Evolutionary conservation across 1,140 invertebrate species (phyloP).

Genomic region (Aphidius gifuensis): DNA sequence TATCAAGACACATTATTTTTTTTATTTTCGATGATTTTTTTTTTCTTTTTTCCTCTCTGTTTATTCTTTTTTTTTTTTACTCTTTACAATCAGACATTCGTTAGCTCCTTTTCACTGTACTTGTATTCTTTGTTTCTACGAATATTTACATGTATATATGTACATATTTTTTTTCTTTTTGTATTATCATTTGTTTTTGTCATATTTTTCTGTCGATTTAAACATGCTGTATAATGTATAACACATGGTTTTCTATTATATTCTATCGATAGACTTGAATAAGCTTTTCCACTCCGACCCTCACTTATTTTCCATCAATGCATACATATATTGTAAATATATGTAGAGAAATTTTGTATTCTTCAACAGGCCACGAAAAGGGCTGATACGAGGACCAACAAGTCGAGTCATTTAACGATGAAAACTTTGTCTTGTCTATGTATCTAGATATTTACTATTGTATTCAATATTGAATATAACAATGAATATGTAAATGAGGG

Average conservation of each 20-base stretch:
- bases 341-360: not conserved
- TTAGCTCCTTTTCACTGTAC: too few species aligned
- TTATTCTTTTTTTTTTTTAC: conserved; percentile 6
- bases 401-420: conserved; percentile 16
- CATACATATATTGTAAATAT: conserved; percentile 4
- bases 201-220: too few species aligned
- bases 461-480: conserved; percentile 31
- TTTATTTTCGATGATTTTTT: conserved; percentile 1
- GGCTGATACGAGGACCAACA: conserved; percentile 1
- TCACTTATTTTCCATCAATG: not conserved
- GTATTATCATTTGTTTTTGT: too few species aligned
- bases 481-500: conserved; percentile 29
- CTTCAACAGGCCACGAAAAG: not conserved
- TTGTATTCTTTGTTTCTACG: too few species aligned
- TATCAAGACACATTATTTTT: not conserved
- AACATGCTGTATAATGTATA: too few species aligned
- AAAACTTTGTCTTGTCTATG: conserved; percentile 18
- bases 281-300: conserved; percentile 5
- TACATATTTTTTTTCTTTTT: too few species aligned
- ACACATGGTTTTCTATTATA: not conserved
- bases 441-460: conserved; percentile 27
- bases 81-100: not conserved
- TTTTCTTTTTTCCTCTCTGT: not conserved
- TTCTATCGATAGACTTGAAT: conserved; percentile 11
- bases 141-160: too few species aligned